phyloP scores from a whole-genome alignment of 1,140 invertebrate species.

The Anadara kagoshimensis region DNA sequence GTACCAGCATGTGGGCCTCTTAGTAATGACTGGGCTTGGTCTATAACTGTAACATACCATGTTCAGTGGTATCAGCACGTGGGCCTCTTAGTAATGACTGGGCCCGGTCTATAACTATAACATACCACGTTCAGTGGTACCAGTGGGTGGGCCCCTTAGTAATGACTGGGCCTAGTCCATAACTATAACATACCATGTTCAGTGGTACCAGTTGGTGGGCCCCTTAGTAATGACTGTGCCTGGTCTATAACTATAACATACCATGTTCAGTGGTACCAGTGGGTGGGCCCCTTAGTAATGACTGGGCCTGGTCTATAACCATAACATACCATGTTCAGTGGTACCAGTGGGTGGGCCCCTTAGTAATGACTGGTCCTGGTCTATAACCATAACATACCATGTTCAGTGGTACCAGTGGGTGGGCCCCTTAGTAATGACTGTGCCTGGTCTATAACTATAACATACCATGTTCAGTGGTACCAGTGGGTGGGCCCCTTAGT shows the following conservation, averaged over 20 bases:
- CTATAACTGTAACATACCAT: conserved; percentile 74
- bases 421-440: conserved; percentile 66
- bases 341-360: conserved; percentile 60
- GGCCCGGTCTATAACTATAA: conserved; percentile 73
- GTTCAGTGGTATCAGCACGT: conserved; percentile 69
- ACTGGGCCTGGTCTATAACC: conserved; percentile 73
- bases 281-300: conserved; percentile 64
- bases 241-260: conserved; percentile 74
- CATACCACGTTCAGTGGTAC: too few relatives aligned
- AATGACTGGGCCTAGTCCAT: too few relatives aligned
- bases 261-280: conserved; percentile 71
- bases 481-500: conserved; percentile 60
- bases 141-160: too few relatives aligned
- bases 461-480: conserved; percentile 72
- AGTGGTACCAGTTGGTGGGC: conserved; percentile 64
- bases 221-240: conserved; percentile 66
- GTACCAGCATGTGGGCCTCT: conserved; percentile 59
- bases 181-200: conserved; percentile 66
- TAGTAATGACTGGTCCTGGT: conserved; percentile 69
- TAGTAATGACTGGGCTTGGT: conserved; percentile 69
- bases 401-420: conserved; percentile 68
- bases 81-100: conserved; percentile 66
- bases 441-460: conserved; percentile 73
- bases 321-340: conserved; percentile 74
- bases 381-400: conserved; percentile 74